Conservation (phyloP, 92 coral and sea anemone genomes). For the Zoanthus sociatus region DNA sequence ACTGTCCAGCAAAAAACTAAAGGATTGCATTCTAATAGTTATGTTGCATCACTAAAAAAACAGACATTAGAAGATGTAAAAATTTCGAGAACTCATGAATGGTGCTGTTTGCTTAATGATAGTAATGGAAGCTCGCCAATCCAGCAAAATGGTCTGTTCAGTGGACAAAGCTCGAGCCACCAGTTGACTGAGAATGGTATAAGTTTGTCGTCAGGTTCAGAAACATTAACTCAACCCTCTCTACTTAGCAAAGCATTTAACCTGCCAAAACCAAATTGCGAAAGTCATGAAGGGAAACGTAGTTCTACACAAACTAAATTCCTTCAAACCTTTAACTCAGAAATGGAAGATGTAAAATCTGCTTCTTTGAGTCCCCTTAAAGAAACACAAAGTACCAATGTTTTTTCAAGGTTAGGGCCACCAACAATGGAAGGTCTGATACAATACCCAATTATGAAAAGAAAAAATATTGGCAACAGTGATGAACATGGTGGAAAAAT, state of each 20-base stretch:
- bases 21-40: background rate
- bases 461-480: background rate
- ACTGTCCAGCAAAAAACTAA: background rate
- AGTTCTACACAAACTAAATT: too few relatives aligned
- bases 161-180: background rate
- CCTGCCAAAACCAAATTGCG: background rate
- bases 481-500: conserved; percentile 14
- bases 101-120: conserved; percentile 7
- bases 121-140: background rate
- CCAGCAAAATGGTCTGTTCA: background rate
- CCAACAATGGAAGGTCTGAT: background rate
- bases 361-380: background rate
- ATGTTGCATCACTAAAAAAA: background rate
- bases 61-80: background rate
- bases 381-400: background rate
- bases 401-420: conserved; percentile 12
- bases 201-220: background rate
- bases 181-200: background rate
- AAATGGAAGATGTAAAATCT: background rate
- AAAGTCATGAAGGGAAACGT: background rate
- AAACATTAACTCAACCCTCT: background rate
- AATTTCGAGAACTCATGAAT: background rate
- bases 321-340: background rate
- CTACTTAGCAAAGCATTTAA: background rate
- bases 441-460: background rate